These are phyloP conservation scores for Lytechinus pictus DNA, from an alignment of 35 echinoderm and acorn worm genomes.

Conservation along the genomic window DNA sequence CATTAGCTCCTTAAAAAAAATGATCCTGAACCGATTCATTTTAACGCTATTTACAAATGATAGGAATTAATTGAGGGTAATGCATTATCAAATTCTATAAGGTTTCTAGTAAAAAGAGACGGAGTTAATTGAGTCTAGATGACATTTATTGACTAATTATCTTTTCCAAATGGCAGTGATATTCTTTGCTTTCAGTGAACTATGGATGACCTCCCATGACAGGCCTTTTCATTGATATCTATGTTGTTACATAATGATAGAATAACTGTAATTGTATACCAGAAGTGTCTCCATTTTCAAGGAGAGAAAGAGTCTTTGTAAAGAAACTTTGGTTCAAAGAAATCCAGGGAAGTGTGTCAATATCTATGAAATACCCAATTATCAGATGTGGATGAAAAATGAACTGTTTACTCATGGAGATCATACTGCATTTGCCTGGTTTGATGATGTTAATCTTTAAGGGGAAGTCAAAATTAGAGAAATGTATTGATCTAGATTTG, in stretches of 20 bases:
- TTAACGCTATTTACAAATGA: no score
- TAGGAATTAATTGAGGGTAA: no score
- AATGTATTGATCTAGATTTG: no score
- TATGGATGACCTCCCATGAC: neutral
- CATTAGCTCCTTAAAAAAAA: no score
- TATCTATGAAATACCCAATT: neutral
- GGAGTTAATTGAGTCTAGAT: neutral
- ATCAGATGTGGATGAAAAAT: neutral
- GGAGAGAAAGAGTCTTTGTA: neutral
- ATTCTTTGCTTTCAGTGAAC: neutral
- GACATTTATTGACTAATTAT: neutral
- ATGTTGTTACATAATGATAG: neutral
- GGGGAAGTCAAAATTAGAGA: no score
- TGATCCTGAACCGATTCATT: no score
- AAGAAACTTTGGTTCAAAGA: neutral
- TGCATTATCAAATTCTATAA: neutral
- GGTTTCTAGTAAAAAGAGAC: neutral
- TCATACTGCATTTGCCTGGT: no score
- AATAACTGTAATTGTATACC: neutral
- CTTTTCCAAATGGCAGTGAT: neutral
- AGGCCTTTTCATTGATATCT: neutral
- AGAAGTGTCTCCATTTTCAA: neutral
- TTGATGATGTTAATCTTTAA: no score
- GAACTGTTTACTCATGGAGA: neutral
- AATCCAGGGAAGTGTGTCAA: neutral